Percentiles rank a stretch among this genome's conserved stretches.
Evolutionary conservation across 2,113 vertebrate genomes (phyloP).

Genomic region (Thalassarche chlororhynchos): DNA sequence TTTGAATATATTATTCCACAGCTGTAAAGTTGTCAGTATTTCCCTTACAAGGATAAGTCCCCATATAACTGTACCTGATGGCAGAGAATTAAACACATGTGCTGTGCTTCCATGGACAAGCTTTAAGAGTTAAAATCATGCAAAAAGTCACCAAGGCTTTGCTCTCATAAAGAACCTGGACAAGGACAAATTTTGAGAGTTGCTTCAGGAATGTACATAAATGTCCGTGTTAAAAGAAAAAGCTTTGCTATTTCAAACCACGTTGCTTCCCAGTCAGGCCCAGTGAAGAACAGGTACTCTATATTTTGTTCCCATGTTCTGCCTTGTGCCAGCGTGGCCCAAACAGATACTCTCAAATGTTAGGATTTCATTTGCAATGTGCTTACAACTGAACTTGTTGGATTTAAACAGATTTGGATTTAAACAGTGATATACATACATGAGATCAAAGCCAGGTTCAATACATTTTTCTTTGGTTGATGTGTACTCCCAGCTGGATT

Average conservation of each 20-base stretch:
- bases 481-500: background rate
- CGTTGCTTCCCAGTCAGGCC: background rate
- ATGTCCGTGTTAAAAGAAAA: background rate
- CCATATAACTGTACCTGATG: background rate
- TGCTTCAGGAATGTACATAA: background rate
- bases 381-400: background rate
- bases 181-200: background rate
- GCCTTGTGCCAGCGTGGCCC: background rate
- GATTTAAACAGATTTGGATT: background rate
- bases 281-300: background rate
- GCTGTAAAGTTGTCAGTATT: background rate
- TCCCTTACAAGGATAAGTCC: background rate
- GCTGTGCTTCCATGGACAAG: background rate
- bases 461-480: background rate
- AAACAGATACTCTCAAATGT: background rate
- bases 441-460: background rate
- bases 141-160: background rate
- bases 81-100: background rate
- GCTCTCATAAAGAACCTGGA: background rate
- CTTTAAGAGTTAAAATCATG: background rate
- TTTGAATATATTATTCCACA: background rate
- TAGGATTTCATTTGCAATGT: background rate
- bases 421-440: too few species aligned
- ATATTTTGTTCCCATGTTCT: background rate
- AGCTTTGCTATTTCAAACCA: background rate